Conservation (phyloP, 2,797 vertebrate species). For the Tympanoctomys barrerae region DNA sequence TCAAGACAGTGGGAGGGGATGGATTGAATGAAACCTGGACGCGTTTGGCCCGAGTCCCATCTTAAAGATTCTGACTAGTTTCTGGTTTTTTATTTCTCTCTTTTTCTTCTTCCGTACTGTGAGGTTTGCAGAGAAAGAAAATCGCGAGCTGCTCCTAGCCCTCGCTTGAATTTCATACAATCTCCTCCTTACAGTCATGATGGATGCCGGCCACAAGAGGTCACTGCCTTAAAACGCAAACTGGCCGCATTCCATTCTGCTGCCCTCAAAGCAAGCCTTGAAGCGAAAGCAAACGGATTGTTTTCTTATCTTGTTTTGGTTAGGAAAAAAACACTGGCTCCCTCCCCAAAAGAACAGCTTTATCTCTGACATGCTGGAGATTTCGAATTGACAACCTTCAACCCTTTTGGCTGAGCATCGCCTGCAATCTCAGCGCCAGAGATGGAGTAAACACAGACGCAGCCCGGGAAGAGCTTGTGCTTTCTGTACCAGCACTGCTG, state of each 20-base stretch:
- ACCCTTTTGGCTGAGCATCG: background rate
- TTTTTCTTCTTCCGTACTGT: background rate
- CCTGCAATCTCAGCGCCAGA: background rate
- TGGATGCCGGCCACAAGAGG: constrained; percentile 67
- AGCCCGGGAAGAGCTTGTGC: fast-evolving
- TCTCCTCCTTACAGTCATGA: background rate
- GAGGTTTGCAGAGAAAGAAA: background rate
- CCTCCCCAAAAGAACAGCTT: background rate
- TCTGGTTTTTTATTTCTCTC: background rate
- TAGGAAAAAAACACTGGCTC: constrained; percentile 10
- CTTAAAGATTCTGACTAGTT: background rate
- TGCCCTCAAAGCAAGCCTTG: background rate
- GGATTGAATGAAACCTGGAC: background rate
- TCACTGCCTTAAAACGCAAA: constrained; percentile 74
- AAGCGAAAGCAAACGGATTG: background rate
- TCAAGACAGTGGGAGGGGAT: background rate
- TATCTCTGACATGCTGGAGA: background rate
- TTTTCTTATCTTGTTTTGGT: constrained; percentile 21
- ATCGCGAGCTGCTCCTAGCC: background rate
- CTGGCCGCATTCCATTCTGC: background rate
- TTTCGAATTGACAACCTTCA: background rate
- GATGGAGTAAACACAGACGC: fast-evolving
- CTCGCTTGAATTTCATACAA: background rate
- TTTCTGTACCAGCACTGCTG: background rate
- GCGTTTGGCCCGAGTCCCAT: background rate